A percentile compares a stretch with the other conserved stretches of the same genome.
Conservation (phyloP, 2,888 invertebrate species). For the Entomobrya multifasciata region DNA sequence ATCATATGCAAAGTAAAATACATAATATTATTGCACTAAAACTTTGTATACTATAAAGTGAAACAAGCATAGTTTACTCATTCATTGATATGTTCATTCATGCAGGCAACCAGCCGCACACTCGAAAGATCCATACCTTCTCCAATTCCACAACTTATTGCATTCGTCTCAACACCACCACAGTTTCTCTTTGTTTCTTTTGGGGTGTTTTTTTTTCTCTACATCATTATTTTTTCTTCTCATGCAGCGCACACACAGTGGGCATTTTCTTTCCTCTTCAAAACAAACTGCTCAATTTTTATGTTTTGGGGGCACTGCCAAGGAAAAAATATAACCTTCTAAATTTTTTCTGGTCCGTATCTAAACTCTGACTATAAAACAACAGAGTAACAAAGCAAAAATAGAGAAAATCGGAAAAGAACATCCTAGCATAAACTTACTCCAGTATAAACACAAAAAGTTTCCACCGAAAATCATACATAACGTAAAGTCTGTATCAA, state of each 20-base stretch:
- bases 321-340: conserved; percentile 37
- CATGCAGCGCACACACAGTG: not conserved
- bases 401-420: not conserved
- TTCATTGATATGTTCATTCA: conserved; percentile 47
- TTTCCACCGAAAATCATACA: not conserved
- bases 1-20: no score
- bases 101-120: not conserved
- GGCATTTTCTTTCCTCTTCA: not conserved
- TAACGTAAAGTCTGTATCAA: no score
- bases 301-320: conserved; percentile 51
- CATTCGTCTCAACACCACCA: no score
- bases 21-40: no score
- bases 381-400: conserved; percentile 6
- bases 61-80: not conserved
- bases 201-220: not conserved
- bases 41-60: no score
- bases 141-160: no score
- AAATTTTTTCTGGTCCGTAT: not conserved
- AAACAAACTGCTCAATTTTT: conserved; percentile 53
- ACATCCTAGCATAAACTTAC: not conserved
- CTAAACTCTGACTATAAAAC: conserved; percentile 22
- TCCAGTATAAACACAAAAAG: not conserved
- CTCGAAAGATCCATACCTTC: no score
- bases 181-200: no score
- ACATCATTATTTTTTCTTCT: not conserved